Evolutionary conservation across 2,113 vertebrate species (phyloP).

Genomic region (Chloropsis cyanopogon): DNA sequence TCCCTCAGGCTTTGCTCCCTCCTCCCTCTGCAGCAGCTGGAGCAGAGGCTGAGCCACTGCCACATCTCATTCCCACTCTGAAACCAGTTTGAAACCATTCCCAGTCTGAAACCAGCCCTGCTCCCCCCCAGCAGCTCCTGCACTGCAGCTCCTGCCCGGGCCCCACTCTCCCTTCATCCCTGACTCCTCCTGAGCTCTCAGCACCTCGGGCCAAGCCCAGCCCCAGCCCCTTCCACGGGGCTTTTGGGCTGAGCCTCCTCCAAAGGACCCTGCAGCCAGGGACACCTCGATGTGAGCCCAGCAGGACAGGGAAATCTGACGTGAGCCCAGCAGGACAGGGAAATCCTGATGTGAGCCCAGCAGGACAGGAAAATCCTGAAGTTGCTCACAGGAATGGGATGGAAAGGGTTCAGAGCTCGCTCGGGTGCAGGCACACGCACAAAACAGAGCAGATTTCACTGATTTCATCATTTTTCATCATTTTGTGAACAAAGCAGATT

Average conservation of each 20-base stretch:
- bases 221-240: not conserved
- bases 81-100: not conserved
- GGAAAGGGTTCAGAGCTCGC: not conserved
- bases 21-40: not conserved
- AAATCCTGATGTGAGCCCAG: too few relatives aligned
- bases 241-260: not conserved
- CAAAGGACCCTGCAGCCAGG: not conserved
- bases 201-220: not conserved
- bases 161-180: accelerated
- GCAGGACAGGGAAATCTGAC: not conserved
- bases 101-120: not conserved
- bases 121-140: not conserved
- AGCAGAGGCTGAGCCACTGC: not conserved
- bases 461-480: accelerated
- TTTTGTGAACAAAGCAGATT: not conserved
- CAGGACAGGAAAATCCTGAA: too few relatives aligned
- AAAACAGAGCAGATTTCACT: not conserved
- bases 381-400: not conserved
- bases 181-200: not conserved
- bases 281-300: accelerated
- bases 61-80: accelerated
- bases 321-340: too few relatives aligned
- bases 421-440: accelerated
- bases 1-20: not conserved
- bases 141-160: not conserved